A percentile compares a stretch with the other conserved stretches of the same genome.
Conservation (phyloP, 2,888 invertebrate genomes). For the Frankliniella intonsa region DNA sequence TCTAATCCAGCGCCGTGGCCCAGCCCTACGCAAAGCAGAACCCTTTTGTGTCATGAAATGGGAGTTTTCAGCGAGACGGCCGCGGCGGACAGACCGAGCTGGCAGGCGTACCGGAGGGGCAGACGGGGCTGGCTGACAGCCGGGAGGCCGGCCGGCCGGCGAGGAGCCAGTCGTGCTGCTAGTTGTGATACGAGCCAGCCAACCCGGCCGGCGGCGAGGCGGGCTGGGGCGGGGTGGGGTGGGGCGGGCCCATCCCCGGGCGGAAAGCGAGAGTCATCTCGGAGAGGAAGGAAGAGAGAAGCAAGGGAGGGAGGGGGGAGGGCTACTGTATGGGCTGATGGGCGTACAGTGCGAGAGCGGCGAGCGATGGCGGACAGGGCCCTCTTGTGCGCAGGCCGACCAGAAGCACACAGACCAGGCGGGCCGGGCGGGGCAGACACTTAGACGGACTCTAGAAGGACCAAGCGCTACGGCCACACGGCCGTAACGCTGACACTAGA, state of each 20-base stretch:
- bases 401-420: neutral
- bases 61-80: neutral
- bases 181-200: neutral
- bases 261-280: slow-evolving; percentile 6
- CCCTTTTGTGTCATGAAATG: neutral
- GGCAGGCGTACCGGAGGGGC: neutral
- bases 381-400: no score
- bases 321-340: neutral
- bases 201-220: neutral
- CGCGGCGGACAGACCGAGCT: no score
- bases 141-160: neutral
- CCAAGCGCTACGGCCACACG: no score
- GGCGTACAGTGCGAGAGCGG: no score
- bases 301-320: neutral
- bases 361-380: no score
- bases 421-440: neutral
- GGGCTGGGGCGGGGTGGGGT: neutral
- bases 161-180: neutral
- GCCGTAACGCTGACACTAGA: no score
- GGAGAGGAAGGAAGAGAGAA: neutral
- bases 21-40: no score
- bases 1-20: no score
- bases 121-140: neutral
- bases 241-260: neutral
- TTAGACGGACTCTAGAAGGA: neutral